Evolutionary conservation across 2,113 vertebrate genomes (phyloP), one percentile per base, ranked within the genome.

Genomic region (Ophiodon elongatus): DNA sequence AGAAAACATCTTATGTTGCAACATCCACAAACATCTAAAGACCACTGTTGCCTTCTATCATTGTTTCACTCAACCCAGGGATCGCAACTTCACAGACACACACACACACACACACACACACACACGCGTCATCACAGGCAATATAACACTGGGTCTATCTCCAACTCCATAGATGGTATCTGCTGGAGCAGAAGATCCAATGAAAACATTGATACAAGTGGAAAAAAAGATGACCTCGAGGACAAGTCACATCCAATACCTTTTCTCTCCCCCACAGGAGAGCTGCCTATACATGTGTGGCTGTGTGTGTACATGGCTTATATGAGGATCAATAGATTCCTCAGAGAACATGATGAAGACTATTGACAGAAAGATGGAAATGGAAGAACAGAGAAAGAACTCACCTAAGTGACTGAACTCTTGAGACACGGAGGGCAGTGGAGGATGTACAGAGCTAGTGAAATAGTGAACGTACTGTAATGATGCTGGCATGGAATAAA

Each of bases 401-500:
- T 79, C 70, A 89, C 56, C 70, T 83, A 59, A 73, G 74, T 59
- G 81, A 88, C 83, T 87, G 82, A 75, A 81, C 1, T 3, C 85
- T 85, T 64, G 60, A 66, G 81, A 82, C 21, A 52, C 21, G 52
- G 52, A 56, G 9, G 52, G 52, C 8, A n/a, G n/a, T n/a, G 60
- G 76, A 85, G 70, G 68, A 45, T 17, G 31, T 64, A 75, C 73
- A 88, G 79, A 86, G 79, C 86, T 86, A n/a, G n/a, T 85, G 78
- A 84, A 85, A 83, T n/a, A 73, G 78, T 80, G 66, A 76, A 89
- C 66, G 52, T 37, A 64, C 76, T 45, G 37, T 45, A 74, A 85
- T 85, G 66, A 76, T 2, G 21, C 65, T 88, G 54, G 43, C 19
- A 60, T 59, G 37, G 45, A 68, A 39, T 65, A 66, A 47, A 76